phyloP scores from a whole-genome alignment of 2,888 invertebrate species.

The Kuschelorhynchus macadamiae region DNA sequence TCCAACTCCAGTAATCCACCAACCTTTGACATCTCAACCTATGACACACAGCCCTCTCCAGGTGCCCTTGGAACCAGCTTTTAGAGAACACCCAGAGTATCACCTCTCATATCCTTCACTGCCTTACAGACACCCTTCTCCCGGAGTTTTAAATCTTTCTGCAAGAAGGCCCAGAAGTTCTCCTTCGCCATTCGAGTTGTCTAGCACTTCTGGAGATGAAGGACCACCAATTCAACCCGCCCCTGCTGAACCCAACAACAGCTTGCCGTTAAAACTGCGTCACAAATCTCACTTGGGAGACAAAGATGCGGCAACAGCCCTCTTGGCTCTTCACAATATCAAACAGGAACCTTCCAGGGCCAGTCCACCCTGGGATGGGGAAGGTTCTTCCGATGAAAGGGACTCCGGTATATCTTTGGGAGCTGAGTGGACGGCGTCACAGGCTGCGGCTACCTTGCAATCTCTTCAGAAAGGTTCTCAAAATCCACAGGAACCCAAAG shows the following conservation, averaged over 20 bases:
- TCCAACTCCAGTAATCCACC: slow-evolving; percentile 76
- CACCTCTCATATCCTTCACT: slow-evolving; percentile 66
- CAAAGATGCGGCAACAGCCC: slow-evolving; percentile 87
- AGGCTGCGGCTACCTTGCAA: slow-evolving; percentile 64
- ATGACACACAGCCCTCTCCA: slow-evolving; percentile 68
- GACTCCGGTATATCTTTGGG: slow-evolving; percentile 92
- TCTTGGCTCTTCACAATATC: slow-evolving; percentile 87
- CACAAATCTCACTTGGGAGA: slow-evolving; percentile 93
- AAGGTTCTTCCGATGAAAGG: slow-evolving; percentile 91
- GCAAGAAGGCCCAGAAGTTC: slow-evolving; percentile 70
- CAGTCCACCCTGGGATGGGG: slow-evolving; percentile 89
- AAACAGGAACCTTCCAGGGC: slow-evolving; percentile 88
- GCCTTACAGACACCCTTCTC: slow-evolving; percentile 71
- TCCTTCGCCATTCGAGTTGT: slow-evolving; percentile 76
- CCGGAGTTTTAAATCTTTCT: slow-evolving; percentile 82
- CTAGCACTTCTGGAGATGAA: slow-evolving; percentile 79
- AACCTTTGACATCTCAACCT: slow-evolving; percentile 72
- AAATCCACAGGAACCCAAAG: slow-evolving; percentile 60
- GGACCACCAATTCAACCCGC: slow-evolving; percentile 66
- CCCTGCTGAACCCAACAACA: slow-evolving; percentile 73
- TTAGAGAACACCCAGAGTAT: slow-evolving; percentile 69
- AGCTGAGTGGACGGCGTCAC: slow-evolving; percentile 74
- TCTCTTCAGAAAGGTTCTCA: slow-evolving; percentile 66
- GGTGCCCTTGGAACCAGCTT: slow-evolving; percentile 70
- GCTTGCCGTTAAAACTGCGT: slow-evolving; percentile 89